phyloP scores from a whole-genome alignment of 2,797 vertebrate genomes.

The Hypotaenidia philippensis region DNA sequence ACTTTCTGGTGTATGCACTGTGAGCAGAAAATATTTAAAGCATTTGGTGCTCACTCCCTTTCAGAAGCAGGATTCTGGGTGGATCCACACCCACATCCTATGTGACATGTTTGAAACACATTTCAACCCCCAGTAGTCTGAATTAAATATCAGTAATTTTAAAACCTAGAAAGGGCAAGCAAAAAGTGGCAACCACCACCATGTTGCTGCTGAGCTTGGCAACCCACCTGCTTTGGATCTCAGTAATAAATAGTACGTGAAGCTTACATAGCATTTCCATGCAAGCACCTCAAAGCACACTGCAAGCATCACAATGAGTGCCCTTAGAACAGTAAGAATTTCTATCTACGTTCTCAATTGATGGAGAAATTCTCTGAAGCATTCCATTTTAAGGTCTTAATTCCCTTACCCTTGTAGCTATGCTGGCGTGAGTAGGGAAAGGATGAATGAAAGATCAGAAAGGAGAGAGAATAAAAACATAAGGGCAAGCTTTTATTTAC shows the following conservation, averaged over 20 bases:
- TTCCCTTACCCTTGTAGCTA: background rate
- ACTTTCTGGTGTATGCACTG: background rate
- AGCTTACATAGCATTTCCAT: background rate
- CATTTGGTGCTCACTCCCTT: background rate
- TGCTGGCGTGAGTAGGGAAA: background rate
- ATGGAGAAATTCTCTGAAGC: background rate
- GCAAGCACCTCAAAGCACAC: background rate
- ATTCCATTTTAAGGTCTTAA: background rate
- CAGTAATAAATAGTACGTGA: background rate
- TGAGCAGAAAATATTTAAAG: background rate
- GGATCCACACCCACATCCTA: background rate
- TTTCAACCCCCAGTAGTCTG: background rate
- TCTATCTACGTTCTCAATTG: background rate
- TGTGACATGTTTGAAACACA: background rate
- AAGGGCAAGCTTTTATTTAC: background rate
- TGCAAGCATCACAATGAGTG: background rate
- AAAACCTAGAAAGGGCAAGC: background rate
- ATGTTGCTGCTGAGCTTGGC: background rate
- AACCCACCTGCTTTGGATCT: background rate
- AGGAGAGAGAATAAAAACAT: background rate
- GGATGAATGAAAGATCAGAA: background rate
- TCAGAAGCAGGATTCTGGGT: background rate
- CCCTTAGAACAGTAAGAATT: background rate
- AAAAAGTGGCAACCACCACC: background rate
- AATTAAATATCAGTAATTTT: background rate